Percentiles rank a stretch among this genome's conserved stretches.
These are phyloP conservation scores for Ectobius pallidus DNA, from an alignment of 2,888 invertebrate genomes.

Conservation along the genomic window DNA sequence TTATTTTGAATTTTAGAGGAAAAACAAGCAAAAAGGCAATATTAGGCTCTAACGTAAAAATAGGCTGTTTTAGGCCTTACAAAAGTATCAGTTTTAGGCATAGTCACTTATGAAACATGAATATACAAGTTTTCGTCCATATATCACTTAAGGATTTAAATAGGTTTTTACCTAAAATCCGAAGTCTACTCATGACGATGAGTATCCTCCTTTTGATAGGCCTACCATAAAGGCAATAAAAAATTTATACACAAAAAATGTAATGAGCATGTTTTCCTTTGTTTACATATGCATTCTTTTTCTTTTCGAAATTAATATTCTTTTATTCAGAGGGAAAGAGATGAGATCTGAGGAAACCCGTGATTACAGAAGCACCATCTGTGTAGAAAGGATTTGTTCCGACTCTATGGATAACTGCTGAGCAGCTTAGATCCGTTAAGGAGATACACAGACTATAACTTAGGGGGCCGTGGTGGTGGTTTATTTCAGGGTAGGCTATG, in stretches of 20 bases:
- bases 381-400: not conserved
- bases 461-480: not conserved
- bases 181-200: too few relatives aligned
- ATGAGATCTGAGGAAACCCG: constrained; percentile 1
- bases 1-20: too few relatives aligned
- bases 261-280: constrained; percentile 1
- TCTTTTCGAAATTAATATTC: constrained; percentile 25
- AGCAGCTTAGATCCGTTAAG: constrained; percentile 20
- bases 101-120: too few relatives aligned
- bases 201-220: too few relatives aligned
- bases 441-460: constrained; percentile 16
- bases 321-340: constrained; percentile 24
- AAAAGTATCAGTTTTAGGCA: too few relatives aligned
- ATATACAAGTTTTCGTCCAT: too few relatives aligned
- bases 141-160: too few relatives aligned
- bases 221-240: too few relatives aligned
- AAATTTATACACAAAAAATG: not conserved
- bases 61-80: too few relatives aligned
- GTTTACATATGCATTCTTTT: not conserved
- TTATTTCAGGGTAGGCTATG: constrained; percentile 7
- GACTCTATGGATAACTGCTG: not conserved
- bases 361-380: constrained; percentile 22
- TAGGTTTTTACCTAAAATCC: too few relatives aligned
- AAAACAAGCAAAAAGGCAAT: too few relatives aligned
- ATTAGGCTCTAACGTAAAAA: too few relatives aligned